Evolutionary conservation across 2,888 invertebrate genomes (phyloP), one percentile per base, ranked within the genome.

Genomic region (Timema podura): DNA sequence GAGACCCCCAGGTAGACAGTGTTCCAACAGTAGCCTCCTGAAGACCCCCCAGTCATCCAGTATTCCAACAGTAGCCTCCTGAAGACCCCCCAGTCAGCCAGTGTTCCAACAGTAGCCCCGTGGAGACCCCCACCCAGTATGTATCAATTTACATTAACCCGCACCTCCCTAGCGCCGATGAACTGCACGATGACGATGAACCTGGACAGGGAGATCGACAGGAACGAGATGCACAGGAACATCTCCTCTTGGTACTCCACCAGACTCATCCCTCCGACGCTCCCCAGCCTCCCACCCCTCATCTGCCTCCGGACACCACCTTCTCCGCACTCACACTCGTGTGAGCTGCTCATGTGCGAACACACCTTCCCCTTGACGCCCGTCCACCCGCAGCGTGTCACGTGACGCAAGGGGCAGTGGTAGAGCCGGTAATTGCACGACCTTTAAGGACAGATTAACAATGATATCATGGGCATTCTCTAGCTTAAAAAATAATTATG

Each of bases 291-390:
- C 44, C 61, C 30, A 30, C 9, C 6, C 61, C 61, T 61, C 61
- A 13, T 45, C 45, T 13, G 61, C 30, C 61, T 44, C 11, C 9
- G 61, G 61, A 61, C 61, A 61, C 44, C 61, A 44, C 44, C 44
- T 51, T n/a, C 11, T 51, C 51, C 61, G 44, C 30, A 10, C 61
- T 44, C 61, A 61, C 30, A 15, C 61, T 61, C 11, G 61, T 61
- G 61, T 30, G 61, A 10, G 11, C 61, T 30, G 10, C 45, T 45
- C 11, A 61, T 30, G 44, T 61, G 61, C 13, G 44, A 30, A 9
- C 61, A 61, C 44, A 61, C 44, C 11, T 45, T 30, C 6, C 45
- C 44, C 13, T 45, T 30, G 6, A 13, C 44, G 7, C 61, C 61
- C 6, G 61, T 30, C 61, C 61, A 61, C 44, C 6, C 6, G 9